These are phyloP conservation scores for Pammene fasciana DNA, from an alignment of 2,888 invertebrate genomes.

Conservation along the genomic window DNA sequence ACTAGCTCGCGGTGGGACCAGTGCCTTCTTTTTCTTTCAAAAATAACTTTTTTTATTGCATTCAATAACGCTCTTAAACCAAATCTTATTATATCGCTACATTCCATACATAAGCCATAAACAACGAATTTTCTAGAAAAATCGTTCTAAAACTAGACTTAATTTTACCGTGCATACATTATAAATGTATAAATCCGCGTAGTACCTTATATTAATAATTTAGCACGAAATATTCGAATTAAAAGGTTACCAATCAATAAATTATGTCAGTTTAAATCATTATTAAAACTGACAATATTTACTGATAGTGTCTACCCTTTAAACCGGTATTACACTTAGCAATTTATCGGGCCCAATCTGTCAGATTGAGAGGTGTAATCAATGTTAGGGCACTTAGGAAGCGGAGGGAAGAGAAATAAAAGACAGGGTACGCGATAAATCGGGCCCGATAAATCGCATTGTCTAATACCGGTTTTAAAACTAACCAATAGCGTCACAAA, in stretches of 20 bases:
- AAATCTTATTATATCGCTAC: background rate
- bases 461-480: background rate
- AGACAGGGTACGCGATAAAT: too few species aligned
- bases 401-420: too few species aligned
- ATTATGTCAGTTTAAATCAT: background rate
- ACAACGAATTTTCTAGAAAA: background rate
- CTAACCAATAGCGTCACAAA: background rate
- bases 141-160: slow-evolving; percentile 3
- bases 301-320: background rate
- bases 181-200: slow-evolving; percentile 6
- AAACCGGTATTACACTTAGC: too few species aligned
- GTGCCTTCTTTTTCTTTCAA: too few species aligned
- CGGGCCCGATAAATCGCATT: too few species aligned
- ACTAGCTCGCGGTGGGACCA: too few species aligned
- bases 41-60: slow-evolving; percentile 17
- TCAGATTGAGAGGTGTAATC: too few species aligned
- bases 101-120: background rate
- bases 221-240: slow-evolving; percentile 23
- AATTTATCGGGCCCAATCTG: too few species aligned
- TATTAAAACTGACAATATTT: slow-evolving; percentile 6
- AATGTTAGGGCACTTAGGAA: too few species aligned
- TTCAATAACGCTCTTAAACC: slow-evolving; percentile 7
- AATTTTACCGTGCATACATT: slow-evolving; percentile 6
- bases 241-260: background rate
- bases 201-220: slow-evolving; percentile 18